Base-by-base conservation (phyloP, 2,797 vertebrate genomes). In the Gymnoscopelus microlampas region DNA sequence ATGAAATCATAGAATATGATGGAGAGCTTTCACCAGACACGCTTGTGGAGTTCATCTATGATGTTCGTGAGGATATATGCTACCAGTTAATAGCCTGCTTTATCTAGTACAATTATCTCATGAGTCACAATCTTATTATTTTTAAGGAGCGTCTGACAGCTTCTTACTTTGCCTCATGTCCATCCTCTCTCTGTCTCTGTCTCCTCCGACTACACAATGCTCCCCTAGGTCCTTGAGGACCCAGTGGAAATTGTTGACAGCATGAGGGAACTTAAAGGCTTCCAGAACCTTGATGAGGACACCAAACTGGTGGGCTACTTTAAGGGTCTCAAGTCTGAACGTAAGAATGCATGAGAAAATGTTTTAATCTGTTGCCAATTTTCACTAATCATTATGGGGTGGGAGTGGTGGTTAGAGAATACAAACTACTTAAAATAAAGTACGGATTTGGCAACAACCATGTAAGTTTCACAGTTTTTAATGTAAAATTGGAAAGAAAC, bases 291-390 rank as follows among this genome's bases (percentile, higher is more conserved):
- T 0, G 95, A 98, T 1, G 96, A 97, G 58, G 96, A 97, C 66
- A 95, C 93, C 91, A 97, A 97, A 91, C 83, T 97, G 86, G 94
- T 98, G 11, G 96, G 96, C 84, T 97, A 95, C 94, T 97, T 98
- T 95, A 97, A 97, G 93, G 95, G 79, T 82, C 93, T 95, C 83
- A 96, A 97, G 73, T 97, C 96, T 56, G 95, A 97, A 86, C 93
- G 96, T 98, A 94, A 76, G 96, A 94, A 82, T 88, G 63, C 72
- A 72, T 80, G 82, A 89, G 47, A 60, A 13, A n/a, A 13, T n/a
- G 50, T 5, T 51, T 51, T n/a, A 19, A 66, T 23, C 19, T 48
- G 35, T 57, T 32, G 29, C 29, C 35, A 39, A 8, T 39, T 39
- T 6, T 39, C 35, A 32, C 35, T 39, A 39, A 39, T 39, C 5